These are phyloP conservation scores for Eucriotettix oculatus DNA, from an alignment of 2,888 invertebrate species.

Conservation along the genomic window DNA sequence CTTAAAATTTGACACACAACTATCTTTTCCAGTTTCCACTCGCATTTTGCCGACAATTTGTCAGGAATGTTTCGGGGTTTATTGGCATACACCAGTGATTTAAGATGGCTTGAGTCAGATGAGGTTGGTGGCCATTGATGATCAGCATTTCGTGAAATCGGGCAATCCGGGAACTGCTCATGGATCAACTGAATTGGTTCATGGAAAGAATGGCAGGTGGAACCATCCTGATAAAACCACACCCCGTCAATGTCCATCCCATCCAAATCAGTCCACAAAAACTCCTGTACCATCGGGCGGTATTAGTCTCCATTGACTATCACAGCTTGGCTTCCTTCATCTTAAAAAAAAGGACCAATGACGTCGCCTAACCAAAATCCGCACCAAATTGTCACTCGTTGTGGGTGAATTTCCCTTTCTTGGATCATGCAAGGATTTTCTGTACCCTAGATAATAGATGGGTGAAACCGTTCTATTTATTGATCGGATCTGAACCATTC, in stretches of 20 bases:
- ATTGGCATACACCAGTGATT: too few species aligned
- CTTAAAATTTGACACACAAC: too few species aligned
- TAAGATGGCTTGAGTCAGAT: too few species aligned
- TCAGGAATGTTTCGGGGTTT: too few species aligned
- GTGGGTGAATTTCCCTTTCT: too few species aligned
- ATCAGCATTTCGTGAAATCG: neutral
- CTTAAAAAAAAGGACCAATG: neutral
- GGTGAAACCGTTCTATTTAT: too few species aligned
- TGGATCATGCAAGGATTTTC: too few species aligned
- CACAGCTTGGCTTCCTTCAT: neutral
- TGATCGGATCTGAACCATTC: too few species aligned
- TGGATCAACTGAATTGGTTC: neutral
- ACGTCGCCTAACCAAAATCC: neutral
- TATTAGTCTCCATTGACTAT: neutral
- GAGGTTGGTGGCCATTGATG: neutral
- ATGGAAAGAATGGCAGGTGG: too few species aligned
- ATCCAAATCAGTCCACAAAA: neutral
- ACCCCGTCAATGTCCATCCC: neutral
- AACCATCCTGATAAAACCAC: neutral
- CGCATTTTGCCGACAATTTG: too few species aligned
- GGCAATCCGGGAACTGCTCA: neutral
- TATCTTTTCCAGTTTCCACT: too few species aligned
- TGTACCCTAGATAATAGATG: too few species aligned
- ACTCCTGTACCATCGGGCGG: neutral
- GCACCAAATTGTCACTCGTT: neutral